Base-by-base conservation (phyloP, 1,140 invertebrate genomes). In the Nephila pilipes region DNA sequence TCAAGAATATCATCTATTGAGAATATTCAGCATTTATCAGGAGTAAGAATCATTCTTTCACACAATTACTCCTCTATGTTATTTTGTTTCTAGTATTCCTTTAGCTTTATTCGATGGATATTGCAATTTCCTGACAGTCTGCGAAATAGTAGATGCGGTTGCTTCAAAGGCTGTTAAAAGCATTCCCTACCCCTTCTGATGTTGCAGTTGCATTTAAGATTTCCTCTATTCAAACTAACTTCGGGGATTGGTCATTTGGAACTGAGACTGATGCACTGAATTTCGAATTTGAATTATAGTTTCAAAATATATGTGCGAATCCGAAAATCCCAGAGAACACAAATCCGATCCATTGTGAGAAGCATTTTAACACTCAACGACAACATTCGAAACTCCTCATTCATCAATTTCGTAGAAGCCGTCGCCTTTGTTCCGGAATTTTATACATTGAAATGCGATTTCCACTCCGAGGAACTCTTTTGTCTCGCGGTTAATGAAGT, bases 401-500 rank as follows among this genome's bases (percentile, higher is more conserved):
- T 90, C 87, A 90, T 69, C 87, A 79, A 36, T 36, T 90, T 85
- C 83, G 54, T 85, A 36, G 32, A 36, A 85, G 46, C 46, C 79
- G 36, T 36, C 8, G 25, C 69, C 36, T 90, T 90, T 90, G 89
- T 90, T 83, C 79, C 29, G 29, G 83, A 75, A 54, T 79, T 90
- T 80, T 80, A 79, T 57, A 46, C 60, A 90, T 90, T 57, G 65
- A 80, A 79, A 65, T 87, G 87, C 87, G 65, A 89, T 89, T 90
- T 90, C 87, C 60, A 79, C 46, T 90, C 89, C 12, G 89, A 46
- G 55, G 54, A 32, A 58, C 54, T 65, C 69, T 90, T 90, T 90
- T 90, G 89, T 90, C 75, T 55, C 75, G 89, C 89, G 55, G 54
- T 58, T 90, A 90, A 90, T 90, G 89, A 90, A 90, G 89, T 90